These are phyloP conservation scores for Xerus rutilus DNA, from an alignment of 2,797 vertebrate genomes.

Conservation along the genomic window DNA sequence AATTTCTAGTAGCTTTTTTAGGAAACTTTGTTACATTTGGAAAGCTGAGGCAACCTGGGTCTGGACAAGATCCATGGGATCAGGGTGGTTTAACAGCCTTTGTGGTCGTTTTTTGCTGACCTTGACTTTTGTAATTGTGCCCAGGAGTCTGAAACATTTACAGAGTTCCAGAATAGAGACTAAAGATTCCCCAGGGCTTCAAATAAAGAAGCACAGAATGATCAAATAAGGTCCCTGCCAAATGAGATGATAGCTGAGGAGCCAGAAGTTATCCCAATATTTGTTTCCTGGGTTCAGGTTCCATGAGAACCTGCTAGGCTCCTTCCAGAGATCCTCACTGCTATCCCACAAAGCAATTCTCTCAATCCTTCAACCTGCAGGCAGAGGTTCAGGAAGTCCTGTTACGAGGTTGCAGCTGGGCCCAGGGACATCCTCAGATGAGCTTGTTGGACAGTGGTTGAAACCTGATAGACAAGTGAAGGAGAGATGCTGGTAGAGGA, in stretches of 20 bases:
- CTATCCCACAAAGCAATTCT: background rate
- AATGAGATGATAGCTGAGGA: background rate
- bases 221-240: background rate
- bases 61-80: background rate
- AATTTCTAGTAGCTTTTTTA: constrained; percentile 52
- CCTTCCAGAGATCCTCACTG: background rate
- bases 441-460: constrained; percentile 57
- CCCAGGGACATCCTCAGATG: constrained; percentile 54
- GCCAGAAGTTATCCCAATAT: background rate
- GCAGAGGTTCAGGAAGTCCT: constrained; percentile 16
- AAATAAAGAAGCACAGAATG: background rate
- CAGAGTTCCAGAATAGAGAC: constrained; percentile 42
- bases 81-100: background rate
- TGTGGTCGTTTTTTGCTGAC: constrained; percentile 20
- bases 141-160: background rate
- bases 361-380: background rate
- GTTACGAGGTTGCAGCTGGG: constrained; percentile 13
- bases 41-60: background rate
- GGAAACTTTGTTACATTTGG: background rate
- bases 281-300: background rate
- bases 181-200: background rate
- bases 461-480: constrained; percentile 20
- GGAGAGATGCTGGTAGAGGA: constrained; percentile 61
- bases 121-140: constrained; percentile 27
- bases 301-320: background rate